Evolutionary conservation across 2,113 vertebrate species (phyloP).

Genomic region (Labeo rohita): DNA sequence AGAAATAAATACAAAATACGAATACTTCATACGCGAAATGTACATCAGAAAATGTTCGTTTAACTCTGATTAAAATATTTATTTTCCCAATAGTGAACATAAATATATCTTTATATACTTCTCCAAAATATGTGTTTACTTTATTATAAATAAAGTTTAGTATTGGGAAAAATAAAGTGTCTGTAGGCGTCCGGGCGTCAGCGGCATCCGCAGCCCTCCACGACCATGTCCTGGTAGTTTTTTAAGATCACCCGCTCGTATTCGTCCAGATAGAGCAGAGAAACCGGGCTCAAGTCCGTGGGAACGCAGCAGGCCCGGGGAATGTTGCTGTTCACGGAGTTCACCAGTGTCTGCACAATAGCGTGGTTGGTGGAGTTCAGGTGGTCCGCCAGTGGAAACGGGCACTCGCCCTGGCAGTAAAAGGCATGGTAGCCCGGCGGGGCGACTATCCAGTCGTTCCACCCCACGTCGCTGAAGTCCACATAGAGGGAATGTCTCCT

Average conservation of each 20-base stretch:
- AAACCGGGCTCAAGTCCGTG: slow-evolving; percentile 88
- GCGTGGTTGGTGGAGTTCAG: slow-evolving; percentile 91
- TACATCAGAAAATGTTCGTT: slow-evolving; percentile 88
- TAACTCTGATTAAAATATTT: slow-evolving; percentile 94
- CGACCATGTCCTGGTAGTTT: slow-evolving; percentile 93
- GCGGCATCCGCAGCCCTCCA: slow-evolving; percentile 90
- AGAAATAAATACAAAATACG: slow-evolving; percentile 1
- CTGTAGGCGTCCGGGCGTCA: slow-evolving; percentile 65
- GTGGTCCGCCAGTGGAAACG: slow-evolving; percentile 88
- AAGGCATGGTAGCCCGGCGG: slow-evolving; percentile 88
- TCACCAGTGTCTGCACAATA: slow-evolving; percentile 91
- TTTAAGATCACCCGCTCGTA: slow-evolving; percentile 90
- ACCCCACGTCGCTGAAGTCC: slow-evolving; percentile 90
- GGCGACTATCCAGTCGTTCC: slow-evolving; percentile 93
- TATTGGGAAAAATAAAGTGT: slow-evolving; percentile 88
- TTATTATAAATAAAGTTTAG: slow-evolving; percentile 91
- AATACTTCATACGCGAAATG: slow-evolving; percentile 67
- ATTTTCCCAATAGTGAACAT: slow-evolving; percentile 88
- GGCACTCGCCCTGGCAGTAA: slow-evolving; percentile 90
- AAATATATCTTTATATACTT: slow-evolving; percentile 83
- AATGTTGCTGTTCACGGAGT: slow-evolving; percentile 89
- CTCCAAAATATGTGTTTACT: slow-evolving; percentile 87
- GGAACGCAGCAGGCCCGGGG: slow-evolving; percentile 91
- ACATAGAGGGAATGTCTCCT: slow-evolving; percentile 87
- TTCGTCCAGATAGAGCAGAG: slow-evolving; percentile 89